These are phyloP conservation scores for Polydrusus pterygomalis DNA, from an alignment of 2,888 invertebrate genomes.

Conservation along the genomic window DNA sequence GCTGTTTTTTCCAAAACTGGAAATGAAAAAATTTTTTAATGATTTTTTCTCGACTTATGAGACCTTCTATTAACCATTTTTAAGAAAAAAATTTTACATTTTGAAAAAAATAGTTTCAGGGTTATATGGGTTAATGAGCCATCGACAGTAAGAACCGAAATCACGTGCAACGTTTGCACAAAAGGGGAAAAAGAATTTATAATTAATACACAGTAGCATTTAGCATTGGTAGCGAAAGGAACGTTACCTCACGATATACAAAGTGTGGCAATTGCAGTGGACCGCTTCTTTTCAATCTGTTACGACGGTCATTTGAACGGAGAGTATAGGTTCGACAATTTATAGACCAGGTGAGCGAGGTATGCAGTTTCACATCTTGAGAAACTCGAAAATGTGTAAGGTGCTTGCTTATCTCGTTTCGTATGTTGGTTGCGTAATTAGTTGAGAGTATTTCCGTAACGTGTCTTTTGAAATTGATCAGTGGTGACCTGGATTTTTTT, in stretches of 20 bases:
- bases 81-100: too few species aligned
- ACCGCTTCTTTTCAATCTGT: constrained; percentile 15
- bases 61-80: too few species aligned
- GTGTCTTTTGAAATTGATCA: too few species aligned
- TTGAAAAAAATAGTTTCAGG: too few species aligned
- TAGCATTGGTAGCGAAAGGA: constrained; percentile 25
- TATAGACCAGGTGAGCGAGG: constrained; percentile 1
- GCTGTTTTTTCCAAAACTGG: too few species aligned
- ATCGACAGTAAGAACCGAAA: too few species aligned
- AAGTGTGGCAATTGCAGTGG: constrained; percentile 16
- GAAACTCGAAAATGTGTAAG: constrained; percentile 14
- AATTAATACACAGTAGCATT: constrained; percentile 10
- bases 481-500: too few species aligned
- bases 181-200: constrained; percentile 24
- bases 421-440: constrained; percentile 7
- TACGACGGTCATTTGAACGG: constrained; percentile 2
- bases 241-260: constrained; percentile 21
- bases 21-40: too few species aligned
- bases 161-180: neutral
- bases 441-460: neutral
- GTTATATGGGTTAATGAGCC: too few species aligned
- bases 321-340: constrained; percentile 5
- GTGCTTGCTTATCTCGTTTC: constrained; percentile 13
- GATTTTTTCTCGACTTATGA: too few species aligned
- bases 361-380: constrained; percentile 21